Evolutionary conservation across 1,140 invertebrate species (phyloP), one percentile per base, ranked within the genome.

Genomic region (Heterodera carotae): DNA sequence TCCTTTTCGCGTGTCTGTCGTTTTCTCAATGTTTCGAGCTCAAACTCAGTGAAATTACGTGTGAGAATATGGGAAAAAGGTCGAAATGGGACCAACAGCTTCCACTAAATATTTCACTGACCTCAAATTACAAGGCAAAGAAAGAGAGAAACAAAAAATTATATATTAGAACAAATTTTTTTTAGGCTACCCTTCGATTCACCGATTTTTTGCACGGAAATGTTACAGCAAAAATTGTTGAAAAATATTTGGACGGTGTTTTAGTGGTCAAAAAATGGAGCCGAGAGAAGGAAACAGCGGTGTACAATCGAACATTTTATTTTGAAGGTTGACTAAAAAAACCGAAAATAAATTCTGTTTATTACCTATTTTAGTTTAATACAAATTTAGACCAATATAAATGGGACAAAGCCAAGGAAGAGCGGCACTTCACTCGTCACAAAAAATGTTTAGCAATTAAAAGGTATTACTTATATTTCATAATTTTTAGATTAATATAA

Each of bases 201-300:
- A 56, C 48, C 48, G 48, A 56, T 56, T 56, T 56, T 56, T 56
- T 56, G 22, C 48, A 56, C 22, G 48, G 48, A 56, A 56, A 56
- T 56, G 48, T 22, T 1, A 56, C 48, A 5, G 48, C 48, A 56
- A 56, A 56, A 56, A 56, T 56, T 56, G 48, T 56, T 15, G 48
- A 56, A 56, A 56, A 56, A 4, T 22, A 56, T 56, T 56, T 56
- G 48, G 48, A 56, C 0, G 48, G 22, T 22, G 18, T 22, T 56
- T 56, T 56, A 18, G 48, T 56, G 15, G 48, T 56, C 18, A 56
- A 56, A 56, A 56, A 56, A 56, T 56, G 48, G 48, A 22, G 48
- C 48, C 12, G 48, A 56, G 48, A 56, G 18, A 56, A 56, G 15
- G 48, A 56, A 56, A 18, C 22, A 18, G 15, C 12, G 22, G 48